Evolutionary conservation across 2,888 invertebrate genomes (phyloP).

Genomic region (Cataglyphis albicans): DNA sequence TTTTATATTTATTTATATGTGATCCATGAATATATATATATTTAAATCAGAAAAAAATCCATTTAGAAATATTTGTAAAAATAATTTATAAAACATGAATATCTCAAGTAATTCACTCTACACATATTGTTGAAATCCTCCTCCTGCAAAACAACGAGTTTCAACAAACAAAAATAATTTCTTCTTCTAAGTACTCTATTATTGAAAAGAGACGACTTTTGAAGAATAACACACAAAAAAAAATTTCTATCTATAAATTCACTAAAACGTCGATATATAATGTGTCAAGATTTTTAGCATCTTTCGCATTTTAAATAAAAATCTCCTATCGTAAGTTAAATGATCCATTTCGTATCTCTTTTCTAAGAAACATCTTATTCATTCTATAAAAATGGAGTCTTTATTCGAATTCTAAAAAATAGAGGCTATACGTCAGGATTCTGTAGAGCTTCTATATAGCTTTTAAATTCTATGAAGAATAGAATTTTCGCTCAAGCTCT

Average conservation of each 20-base stretch:
- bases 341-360: neutral
- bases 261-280: conserved; percentile 25
- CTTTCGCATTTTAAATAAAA: neutral
- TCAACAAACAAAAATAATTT: conserved; percentile 19
- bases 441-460: conserved; percentile 1
- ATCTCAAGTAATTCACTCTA: conserved; percentile 29
- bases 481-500: conserved; percentile 14
- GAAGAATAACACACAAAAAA: conserved; percentile 5
- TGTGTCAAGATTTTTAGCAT: neutral
- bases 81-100: neutral
- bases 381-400: conserved; percentile 5
- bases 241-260: neutral
- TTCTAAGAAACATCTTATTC: conserved; percentile 8
- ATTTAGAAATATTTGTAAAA: neutral
- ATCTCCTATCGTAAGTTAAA: conserved; percentile 5
- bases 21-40: neutral
- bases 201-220: conserved; percentile 5
- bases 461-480: conserved; percentile 6
- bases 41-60: neutral
- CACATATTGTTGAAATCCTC: neutral
- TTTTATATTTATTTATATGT: neutral
- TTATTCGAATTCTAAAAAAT: neutral
- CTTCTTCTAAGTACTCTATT: conserved; percentile 13
- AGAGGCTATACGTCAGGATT: conserved; percentile 6
- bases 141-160: neutral